These are phyloP conservation scores for Drosophila bipectinata DNA, from an alignment of 1,140 invertebrate genomes.

Conservation along the genomic window DNA sequence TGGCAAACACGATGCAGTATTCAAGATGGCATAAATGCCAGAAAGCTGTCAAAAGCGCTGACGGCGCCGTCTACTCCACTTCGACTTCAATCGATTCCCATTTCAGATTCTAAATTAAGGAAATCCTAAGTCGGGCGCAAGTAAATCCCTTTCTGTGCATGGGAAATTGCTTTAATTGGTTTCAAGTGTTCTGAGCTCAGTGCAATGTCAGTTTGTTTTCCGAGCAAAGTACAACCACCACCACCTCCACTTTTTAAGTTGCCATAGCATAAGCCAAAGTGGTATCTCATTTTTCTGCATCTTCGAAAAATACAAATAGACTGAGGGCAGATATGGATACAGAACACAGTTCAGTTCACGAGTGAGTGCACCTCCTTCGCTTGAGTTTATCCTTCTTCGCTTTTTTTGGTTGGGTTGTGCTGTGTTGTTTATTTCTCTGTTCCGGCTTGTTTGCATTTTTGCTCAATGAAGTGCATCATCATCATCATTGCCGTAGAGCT, in stretches of 20 bases:
- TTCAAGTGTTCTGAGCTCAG: slow-evolving; percentile 21
- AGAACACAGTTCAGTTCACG: slow-evolving; percentile 8
- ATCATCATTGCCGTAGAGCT: slow-evolving; percentile 18
- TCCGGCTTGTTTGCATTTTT: slow-evolving; percentile 46
- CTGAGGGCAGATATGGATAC: slow-evolving; percentile 38
- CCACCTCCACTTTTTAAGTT: not conserved
- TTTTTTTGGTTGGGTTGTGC: slow-evolving; percentile 19
- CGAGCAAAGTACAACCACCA: not conserved
- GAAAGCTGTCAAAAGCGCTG: slow-evolving; percentile 56
- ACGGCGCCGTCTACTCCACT: slow-evolving; percentile 10
- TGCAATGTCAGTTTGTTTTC: slow-evolving; percentile 5
- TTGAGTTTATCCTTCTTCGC: slow-evolving; percentile 14
- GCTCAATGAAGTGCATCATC: slow-evolving; percentile 73
- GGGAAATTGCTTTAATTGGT: slow-evolving; percentile 29
- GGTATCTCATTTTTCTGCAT: slow-evolving; percentile 21
- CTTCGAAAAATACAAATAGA: slow-evolving; percentile 34
- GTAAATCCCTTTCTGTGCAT: not conserved
- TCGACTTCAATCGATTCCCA: not conserved
- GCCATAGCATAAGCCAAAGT: not conserved
- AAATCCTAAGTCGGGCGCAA: not conserved
- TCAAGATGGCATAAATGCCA: slow-evolving; percentile 36
- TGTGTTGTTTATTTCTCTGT: slow-evolving; percentile 38
- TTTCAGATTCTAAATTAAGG: slow-evolving; percentile 16
- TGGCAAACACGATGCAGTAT: slow-evolving; percentile 39
- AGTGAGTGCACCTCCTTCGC: slow-evolving; percentile 34